These are phyloP conservation scores for Eudasyphora cyanicolor DNA, from an alignment of 2,888 invertebrate genomes.

Conservation along the genomic window DNA sequence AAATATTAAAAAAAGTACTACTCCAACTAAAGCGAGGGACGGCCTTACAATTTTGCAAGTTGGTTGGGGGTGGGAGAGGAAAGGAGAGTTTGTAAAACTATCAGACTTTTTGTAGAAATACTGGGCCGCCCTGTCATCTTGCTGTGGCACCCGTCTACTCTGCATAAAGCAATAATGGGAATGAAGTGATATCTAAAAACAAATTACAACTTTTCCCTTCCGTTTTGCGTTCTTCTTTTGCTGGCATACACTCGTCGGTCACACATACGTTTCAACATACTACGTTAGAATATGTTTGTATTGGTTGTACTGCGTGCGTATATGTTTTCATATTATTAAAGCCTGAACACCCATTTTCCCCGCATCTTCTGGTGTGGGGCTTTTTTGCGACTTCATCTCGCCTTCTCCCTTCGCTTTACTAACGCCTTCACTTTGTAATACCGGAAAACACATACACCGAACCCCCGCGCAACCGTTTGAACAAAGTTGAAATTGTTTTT, in stretches of 20 bases:
- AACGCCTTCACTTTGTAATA: neutral
- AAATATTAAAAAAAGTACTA: conserved; percentile 46
- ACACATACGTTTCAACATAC: neutral
- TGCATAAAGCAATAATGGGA: conserved; percentile 47
- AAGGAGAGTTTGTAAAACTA: neutral
- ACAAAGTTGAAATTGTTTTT: conserved; percentile 44
- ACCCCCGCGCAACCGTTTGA: neutral
- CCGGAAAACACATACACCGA: neutral
- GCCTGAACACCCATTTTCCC: neutral
- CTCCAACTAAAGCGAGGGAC: too few relatives aligned
- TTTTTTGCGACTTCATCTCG: neutral
- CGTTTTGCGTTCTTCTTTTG: neutral
- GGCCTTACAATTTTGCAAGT: conserved; percentile 16
- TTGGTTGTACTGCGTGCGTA: neutral
- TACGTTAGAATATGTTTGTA: neutral
- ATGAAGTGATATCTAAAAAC: conserved; percentile 54
- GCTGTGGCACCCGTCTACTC: conserved; percentile 11
- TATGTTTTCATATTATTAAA: conserved; percentile 16
- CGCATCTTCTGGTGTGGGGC: neutral
- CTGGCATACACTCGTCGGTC: neutral
- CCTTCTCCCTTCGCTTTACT: neutral
- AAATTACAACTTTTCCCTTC: conserved; percentile 47
- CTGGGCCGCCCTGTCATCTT: too few relatives aligned
- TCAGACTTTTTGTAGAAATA: neutral
- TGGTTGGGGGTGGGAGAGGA: conserved; percentile 4